Evolutionary conservation across 2,888 invertebrate genomes (phyloP).

Genomic region (Schizaphis graminum): DNA sequence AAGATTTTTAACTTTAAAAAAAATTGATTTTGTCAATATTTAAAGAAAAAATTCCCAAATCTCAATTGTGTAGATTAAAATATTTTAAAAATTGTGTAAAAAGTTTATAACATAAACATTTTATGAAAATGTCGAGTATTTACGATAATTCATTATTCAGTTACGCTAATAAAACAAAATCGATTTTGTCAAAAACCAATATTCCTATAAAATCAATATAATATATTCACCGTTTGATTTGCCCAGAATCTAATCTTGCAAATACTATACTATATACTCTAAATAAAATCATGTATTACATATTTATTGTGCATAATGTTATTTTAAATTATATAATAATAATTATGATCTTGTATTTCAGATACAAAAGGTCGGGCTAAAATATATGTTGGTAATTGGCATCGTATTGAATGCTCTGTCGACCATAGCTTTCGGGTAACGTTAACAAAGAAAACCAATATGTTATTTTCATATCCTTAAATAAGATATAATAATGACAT

Average conservation of each 20-base stretch:
- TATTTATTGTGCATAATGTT: neutral
- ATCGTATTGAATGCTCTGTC: constrained; percentile 72
- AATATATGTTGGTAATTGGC: constrained; percentile 72
- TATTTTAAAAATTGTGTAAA: neutral
- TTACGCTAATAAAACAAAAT: neutral
- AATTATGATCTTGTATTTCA: constrained; percentile 67
- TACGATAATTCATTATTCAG: neutral
- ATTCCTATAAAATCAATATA: neutral
- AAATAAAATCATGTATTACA: neutral
- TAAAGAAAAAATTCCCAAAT: too few relatives aligned
- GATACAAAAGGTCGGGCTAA: constrained; percentile 72
- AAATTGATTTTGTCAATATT: too few relatives aligned
- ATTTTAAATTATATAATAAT: neutral
- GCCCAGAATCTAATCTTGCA: neutral
- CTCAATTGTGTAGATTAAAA: neutral
- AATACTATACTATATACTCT: too few relatives aligned
- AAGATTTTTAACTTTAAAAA: too few relatives aligned
- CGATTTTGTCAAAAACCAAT: neutral
- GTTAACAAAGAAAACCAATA: neutral
- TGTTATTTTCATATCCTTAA: neutral
- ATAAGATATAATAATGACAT: neutral
- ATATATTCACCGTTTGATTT: neutral
- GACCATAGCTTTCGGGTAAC: constrained; percentile 73
- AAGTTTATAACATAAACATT: neutral
- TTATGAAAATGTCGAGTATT: neutral